A percentile compares a stretch with the other conserved stretches of the same genome.
Evolutionary conservation across 2,888 invertebrate species (phyloP).

Genomic region (Folsomia manolachei): DNA sequence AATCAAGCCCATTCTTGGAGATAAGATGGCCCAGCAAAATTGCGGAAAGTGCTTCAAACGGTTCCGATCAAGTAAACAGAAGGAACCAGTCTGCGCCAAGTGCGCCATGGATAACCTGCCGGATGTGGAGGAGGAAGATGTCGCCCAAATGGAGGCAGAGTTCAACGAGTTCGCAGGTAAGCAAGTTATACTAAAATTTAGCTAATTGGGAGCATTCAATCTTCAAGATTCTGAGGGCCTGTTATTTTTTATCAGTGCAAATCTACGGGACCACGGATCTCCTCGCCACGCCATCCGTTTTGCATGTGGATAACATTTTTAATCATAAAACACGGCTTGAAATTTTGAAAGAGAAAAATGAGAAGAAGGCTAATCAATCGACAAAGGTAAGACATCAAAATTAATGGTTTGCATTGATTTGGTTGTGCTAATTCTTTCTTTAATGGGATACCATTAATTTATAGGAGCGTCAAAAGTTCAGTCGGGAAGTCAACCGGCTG

Average conservation of each 20-base stretch:
- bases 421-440: not conserved
- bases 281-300: not conserved
- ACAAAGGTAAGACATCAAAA: not conserved
- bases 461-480: not conserved
- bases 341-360: not conserved
- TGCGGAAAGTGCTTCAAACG: not conserved
- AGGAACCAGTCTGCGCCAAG: not conserved
- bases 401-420: not conserved
- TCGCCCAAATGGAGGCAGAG: not conserved
- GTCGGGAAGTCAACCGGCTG: not conserved
- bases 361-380: not conserved
- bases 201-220: not conserved
- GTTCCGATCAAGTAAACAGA: conserved; percentile 4
- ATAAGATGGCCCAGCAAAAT: not conserved
- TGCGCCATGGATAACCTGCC: not conserved
- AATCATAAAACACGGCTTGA: not conserved
- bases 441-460: not conserved
- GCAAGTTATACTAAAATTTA: not conserved
- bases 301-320: not conserved
- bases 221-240: not conserved
- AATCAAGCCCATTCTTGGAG: no score
- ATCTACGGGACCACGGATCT: not conserved
- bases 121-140: not conserved
- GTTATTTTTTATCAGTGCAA: not conserved
- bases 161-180: not conserved